Percentiles rank a stretch among this genome's conserved stretches.
Conservation (phyloP, 2,888 invertebrate species). For the Erynnis tages region DNA sequence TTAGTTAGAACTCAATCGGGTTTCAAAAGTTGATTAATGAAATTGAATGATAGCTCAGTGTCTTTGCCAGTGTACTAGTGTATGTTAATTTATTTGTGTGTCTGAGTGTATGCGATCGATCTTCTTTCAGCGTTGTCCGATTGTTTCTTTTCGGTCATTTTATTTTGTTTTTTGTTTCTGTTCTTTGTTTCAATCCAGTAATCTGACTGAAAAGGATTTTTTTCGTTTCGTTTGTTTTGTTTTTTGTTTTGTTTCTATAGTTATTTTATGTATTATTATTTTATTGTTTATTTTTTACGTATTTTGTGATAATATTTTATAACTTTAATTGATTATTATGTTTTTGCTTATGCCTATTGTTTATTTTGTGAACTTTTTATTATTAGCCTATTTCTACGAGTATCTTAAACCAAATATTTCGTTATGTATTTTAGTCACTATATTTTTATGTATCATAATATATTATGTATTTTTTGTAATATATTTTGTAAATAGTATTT, state of each 20-base stretch:
- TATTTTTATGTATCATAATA: slow-evolving; percentile 28
- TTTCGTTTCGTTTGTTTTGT: slow-evolving; percentile 34
- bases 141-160: slow-evolving; percentile 64
- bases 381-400: neutral
- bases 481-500: slow-evolving; percentile 31
- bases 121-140: slow-evolving; percentile 34
- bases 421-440: neutral
- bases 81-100: slow-evolving; percentile 52
- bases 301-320: slow-evolving; percentile 24
- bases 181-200: slow-evolving; percentile 35
- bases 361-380: neutral
- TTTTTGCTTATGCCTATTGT: neutral
- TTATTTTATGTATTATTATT: slow-evolving; percentile 10
- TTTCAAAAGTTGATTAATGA: neutral
- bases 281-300: slow-evolving; percentile 22
- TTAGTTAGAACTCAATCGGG: neutral
- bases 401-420: slow-evolving; percentile 14
- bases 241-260: slow-evolving; percentile 21
- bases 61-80: slow-evolving; percentile 39
- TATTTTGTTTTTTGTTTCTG: slow-evolving; percentile 38
- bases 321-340: neutral
- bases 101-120: slow-evolving; percentile 39
- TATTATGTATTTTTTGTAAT: slow-evolving; percentile 26
- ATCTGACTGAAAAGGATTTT: slow-evolving; percentile 65
- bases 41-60: slow-evolving; percentile 18